Conservation (phyloP, 2,797 vertebrate species). For the Molossus molossus region DNA sequence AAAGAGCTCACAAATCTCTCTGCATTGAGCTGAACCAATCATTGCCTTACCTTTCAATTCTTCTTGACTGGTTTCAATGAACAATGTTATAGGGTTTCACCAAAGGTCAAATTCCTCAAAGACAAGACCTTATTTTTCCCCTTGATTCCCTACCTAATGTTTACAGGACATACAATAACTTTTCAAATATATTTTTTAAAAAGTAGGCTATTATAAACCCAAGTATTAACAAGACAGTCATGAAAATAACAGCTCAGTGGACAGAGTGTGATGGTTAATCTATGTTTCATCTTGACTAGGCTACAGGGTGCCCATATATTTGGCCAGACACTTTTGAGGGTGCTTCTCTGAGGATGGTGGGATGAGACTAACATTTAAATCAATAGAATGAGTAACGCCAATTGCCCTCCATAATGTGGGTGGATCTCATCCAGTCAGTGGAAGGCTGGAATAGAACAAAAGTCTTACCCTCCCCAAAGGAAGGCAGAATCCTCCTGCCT, state of each 20-base stretch:
- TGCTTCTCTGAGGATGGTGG: neutral
- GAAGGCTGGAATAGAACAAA: constrained; percentile 11
- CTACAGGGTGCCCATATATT: neutral
- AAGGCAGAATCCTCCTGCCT: neutral
- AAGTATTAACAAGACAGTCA: neutral
- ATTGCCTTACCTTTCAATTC: neutral
- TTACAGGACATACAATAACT: neutral
- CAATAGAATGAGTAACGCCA: neutral
- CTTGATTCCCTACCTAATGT: neutral
- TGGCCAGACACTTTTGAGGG: neutral
- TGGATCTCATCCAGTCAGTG: neutral
- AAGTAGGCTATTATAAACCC: neutral
- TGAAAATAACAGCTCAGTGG: neutral
- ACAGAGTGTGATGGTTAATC: neutral
- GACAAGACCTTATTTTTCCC: neutral
- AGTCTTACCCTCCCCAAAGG: neutral
- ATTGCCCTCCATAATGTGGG: neutral
- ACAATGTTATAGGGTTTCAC: neutral
- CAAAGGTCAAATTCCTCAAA: constrained; percentile 15
- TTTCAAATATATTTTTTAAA: neutral
- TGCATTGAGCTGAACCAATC: neutral
- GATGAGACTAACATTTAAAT: constrained; percentile 30
- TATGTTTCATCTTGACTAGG: neutral
- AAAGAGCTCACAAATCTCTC: constrained; percentile 7
- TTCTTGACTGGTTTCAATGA: neutral